phyloP scores from a whole-genome alignment of 2,888 invertebrate species.

The Agrotis clavis region DNA sequence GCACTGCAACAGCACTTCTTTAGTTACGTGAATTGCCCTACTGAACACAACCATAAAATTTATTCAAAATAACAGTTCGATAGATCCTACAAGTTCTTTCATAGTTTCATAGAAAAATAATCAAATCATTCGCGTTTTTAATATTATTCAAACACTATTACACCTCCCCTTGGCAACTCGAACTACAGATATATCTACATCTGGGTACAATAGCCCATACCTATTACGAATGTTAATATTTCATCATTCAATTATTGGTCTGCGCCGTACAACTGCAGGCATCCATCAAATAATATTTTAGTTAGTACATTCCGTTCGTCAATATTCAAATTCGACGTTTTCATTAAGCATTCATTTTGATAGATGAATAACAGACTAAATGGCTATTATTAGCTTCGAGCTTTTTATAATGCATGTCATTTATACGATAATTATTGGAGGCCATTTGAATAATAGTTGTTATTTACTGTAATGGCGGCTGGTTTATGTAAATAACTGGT shows the following conservation, averaged over 20 bases:
- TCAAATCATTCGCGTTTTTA: not conserved
- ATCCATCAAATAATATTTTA: conserved; percentile 76
- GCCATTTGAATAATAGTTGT: conserved; percentile 46
- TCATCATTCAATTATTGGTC: conserved; percentile 79
- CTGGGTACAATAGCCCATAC: conserved; percentile 44
- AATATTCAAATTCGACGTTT: conserved; percentile 84
- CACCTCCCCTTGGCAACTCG: conserved; percentile 4
- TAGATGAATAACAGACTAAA: conserved; percentile 81
- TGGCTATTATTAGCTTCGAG: conserved; percentile 70
- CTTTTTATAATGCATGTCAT: conserved; percentile 57
- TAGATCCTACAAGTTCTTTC: not conserved
- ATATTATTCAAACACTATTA: conserved; percentile 22
- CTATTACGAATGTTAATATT: conserved; percentile 78
- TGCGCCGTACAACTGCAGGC: conserved; percentile 69
- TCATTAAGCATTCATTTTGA: conserved; percentile 84
- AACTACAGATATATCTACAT: not conserved
- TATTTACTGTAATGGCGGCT: conserved; percentile 31
- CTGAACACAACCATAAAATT: no score
- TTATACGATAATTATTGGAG: conserved; percentile 44
- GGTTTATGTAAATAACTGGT: conserved; percentile 34
- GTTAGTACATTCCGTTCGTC: conserved; percentile 79
- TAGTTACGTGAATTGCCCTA: no score
- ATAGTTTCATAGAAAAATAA: not conserved
- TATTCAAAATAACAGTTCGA: no score
- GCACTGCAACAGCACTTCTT: no score